Conservation (phyloP, 2,797 vertebrate species). For the Saxicola maurus region DNA sequence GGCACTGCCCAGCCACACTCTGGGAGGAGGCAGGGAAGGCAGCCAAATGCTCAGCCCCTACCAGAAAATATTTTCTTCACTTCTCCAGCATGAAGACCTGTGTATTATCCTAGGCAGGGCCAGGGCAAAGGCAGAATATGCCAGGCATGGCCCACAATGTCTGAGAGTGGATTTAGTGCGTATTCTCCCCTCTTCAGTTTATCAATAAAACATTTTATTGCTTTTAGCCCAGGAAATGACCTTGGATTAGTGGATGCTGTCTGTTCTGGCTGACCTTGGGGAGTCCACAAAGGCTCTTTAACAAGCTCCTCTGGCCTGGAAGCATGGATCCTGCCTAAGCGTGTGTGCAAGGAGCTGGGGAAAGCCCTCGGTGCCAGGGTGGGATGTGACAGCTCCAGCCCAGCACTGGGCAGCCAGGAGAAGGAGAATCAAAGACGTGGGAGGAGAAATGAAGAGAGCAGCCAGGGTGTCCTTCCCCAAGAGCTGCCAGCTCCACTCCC, state of each 20-base stretch:
- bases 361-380: background rate
- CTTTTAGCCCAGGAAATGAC: slow-evolving; percentile 86
- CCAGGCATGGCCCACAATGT: background rate
- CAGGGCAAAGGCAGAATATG: background rate
- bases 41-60: background rate
- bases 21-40: background rate
- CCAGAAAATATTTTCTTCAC: background rate
- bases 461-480: background rate
- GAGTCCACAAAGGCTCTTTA: slow-evolving; percentile 74
- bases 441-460: background rate
- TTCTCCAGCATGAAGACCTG: background rate
- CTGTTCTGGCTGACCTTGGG: slow-evolving; percentile 84
- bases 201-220: slow-evolving; percentile 94
- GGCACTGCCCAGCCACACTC: background rate
- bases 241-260: slow-evolving; percentile 77
- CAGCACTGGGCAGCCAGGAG: slow-evolving; percentile 5
- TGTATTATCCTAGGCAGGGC: background rate
- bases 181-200: slow-evolving; percentile 60
- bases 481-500: background rate
- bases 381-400: slow-evolving; percentile 54
- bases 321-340: background rate
- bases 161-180: slow-evolving; percentile 7
- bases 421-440: slow-evolving; percentile 15
- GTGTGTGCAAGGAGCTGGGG: background rate
- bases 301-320: slow-evolving; percentile 60